Evolutionary conservation across 2,888 invertebrate species (phyloP).

Genomic region (Gnatocerus cornutus): DNA sequence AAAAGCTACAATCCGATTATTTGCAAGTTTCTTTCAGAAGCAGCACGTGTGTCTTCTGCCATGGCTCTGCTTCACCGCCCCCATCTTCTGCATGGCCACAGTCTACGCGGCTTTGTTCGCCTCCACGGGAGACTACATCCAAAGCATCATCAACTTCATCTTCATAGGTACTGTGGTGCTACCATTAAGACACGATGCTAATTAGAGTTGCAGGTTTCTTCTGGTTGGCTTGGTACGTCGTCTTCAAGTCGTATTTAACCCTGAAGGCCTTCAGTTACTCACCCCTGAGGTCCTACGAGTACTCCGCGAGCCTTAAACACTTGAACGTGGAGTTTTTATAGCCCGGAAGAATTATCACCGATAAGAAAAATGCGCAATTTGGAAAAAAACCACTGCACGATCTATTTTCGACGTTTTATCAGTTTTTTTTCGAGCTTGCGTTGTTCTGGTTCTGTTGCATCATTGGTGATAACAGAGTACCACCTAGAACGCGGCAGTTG

Average conservation of each 20-base stretch:
- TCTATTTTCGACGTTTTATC: slow-evolving; percentile 36
- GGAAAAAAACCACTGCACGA: slow-evolving; percentile 26
- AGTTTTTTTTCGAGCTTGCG: slow-evolving; percentile 9
- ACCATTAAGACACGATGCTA: neutral
- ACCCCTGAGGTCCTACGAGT: slow-evolving; percentile 14
- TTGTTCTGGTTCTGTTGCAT: neutral
- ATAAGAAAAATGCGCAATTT: slow-evolving; percentile 33
- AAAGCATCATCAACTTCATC: slow-evolving; percentile 42
- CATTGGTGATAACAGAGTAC: neutral
- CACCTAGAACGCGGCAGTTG: no score
- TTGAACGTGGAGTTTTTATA: slow-evolving; percentile 2
- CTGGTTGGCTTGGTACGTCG: slow-evolving; percentile 42
- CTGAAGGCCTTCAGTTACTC: slow-evolving; percentile 26
- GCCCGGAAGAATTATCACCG: slow-evolving; percentile 10
- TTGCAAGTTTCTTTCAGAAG: slow-evolving; percentile 24
- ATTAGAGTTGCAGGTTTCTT: slow-evolving; percentile 31
- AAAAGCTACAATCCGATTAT: no score
- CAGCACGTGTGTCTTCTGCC: slow-evolving; percentile 44
- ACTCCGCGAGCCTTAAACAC: slow-evolving; percentile 19
- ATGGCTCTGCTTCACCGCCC: slow-evolving; percentile 47
- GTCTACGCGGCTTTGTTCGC: slow-evolving; percentile 33
- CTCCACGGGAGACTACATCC: slow-evolving; percentile 24
- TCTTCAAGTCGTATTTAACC: slow-evolving; percentile 29
- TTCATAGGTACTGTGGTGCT: slow-evolving; percentile 34
- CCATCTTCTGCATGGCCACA: slow-evolving; percentile 44